A percentile compares a stretch with the other conserved stretches of the same genome.
Conservation (phyloP, 2,888 invertebrate species). For the Adineta ricciae region DNA sequence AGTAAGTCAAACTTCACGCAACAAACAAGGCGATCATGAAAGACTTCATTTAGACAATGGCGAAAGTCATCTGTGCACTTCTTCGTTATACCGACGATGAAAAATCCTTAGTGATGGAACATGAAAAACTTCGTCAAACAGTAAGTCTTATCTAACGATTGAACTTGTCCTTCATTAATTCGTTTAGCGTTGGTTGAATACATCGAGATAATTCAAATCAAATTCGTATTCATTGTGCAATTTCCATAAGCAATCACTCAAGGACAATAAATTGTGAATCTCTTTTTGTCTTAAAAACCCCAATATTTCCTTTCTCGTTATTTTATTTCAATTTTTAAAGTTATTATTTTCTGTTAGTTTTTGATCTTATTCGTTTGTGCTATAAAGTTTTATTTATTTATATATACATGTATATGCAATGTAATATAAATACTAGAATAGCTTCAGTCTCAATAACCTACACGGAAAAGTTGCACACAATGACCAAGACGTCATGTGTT, state of each 20-base stretch:
- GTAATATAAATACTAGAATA: too few relatives aligned
- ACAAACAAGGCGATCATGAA: background rate
- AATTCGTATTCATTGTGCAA: too few relatives aligned
- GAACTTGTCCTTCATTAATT: background rate
- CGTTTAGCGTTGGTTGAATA: background rate
- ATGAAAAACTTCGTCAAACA: slow-evolving; percentile 22
- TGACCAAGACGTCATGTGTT: too few relatives aligned
- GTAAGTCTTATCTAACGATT: background rate
- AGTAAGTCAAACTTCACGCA: slow-evolving; percentile 17
- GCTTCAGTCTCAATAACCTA: too few relatives aligned
- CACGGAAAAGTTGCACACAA: too few relatives aligned
- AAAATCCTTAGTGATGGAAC: slow-evolving; percentile 21
- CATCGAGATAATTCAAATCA: background rate
- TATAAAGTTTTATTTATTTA: background rate
- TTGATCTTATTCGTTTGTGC: background rate
- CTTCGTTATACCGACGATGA: slow-evolving; percentile 27
- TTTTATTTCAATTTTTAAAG: background rate
- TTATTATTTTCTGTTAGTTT: background rate
- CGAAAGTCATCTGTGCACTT: slow-evolving; percentile 28
- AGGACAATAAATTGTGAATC: background rate
- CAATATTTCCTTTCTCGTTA: background rate
- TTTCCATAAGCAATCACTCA: background rate
- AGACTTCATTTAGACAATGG: slow-evolving; percentile 29
- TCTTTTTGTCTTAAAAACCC: background rate
- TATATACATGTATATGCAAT: background rate